phyloP scores from a whole-genome alignment of 1,140 invertebrate genomes.

The Ptiloglossa arizonensis region DNA sequence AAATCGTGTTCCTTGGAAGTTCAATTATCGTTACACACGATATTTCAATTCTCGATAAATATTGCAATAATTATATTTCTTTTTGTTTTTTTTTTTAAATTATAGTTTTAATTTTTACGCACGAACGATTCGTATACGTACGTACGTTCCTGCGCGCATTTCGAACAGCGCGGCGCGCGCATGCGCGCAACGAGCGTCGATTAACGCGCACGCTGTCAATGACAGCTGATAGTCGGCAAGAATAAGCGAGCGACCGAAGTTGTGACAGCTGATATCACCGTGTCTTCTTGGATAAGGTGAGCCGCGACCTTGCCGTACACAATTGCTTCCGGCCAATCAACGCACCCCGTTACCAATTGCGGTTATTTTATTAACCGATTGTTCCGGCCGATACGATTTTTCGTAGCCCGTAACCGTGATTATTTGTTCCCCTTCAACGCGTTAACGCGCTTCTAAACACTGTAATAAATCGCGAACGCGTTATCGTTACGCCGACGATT shows the following conservation, averaged over 20 bases:
- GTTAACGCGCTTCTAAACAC: constrained; percentile 2
- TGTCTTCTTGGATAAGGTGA: constrained; percentile 59
- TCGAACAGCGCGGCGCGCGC: not conserved
- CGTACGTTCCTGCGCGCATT: not conserved
- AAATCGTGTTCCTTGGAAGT: too few relatives aligned
- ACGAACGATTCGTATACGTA: too few relatives aligned
- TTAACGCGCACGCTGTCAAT: not conserved
- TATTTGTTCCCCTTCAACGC: not conserved
- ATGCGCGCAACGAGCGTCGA: not conserved
- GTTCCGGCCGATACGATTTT: not conserved
- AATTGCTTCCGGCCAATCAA: constrained; percentile 58
- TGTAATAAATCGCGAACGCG: constrained; percentile 27
- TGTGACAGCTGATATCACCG: constrained; percentile 58
- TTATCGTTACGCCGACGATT: constrained; percentile 2
- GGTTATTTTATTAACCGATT: constrained; percentile 37
- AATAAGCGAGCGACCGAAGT: constrained; percentile 44
- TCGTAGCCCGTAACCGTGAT: not conserved
- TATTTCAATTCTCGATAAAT: too few relatives aligned
- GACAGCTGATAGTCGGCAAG: constrained; percentile 19
- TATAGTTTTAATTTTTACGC: too few relatives aligned
- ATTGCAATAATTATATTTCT: too few relatives aligned
- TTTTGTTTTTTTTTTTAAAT: too few relatives aligned
- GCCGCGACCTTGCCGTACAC: constrained; percentile 54
- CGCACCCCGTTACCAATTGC: constrained; percentile 41
- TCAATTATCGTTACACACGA: too few relatives aligned